Percentiles rank a stretch among this genome's conserved stretches.
These are phyloP conservation scores for Psococerastis gibbosa DNA, from an alignment of 2,888 invertebrate genomes.

Conservation along the genomic window DNA sequence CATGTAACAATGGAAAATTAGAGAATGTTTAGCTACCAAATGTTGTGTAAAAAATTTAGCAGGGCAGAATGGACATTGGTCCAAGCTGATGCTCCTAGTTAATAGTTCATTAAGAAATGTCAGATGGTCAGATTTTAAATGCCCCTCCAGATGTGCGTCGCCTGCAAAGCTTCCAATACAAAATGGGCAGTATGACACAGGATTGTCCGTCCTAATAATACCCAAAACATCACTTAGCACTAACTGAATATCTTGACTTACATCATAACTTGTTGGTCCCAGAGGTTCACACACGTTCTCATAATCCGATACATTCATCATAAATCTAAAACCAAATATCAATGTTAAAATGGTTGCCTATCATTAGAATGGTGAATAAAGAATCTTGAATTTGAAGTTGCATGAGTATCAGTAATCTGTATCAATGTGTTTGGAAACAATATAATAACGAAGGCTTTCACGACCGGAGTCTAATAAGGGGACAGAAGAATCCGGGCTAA, in stretches of 20 bases:
- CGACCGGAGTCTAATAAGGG: no score
- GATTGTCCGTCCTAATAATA: neutral
- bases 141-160: neutral
- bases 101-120: neutral
- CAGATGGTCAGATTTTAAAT: neutral
- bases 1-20: neutral
- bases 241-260: neutral
- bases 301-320: no score
- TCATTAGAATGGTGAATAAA: no score
- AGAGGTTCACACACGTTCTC: no score
- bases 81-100: neutral
- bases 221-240: neutral
- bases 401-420: no score
- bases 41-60: neutral
- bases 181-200: constrained; percentile 3
- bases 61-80: constrained; percentile 1
- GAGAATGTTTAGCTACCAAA: neutral
- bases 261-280: no score
- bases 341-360: no score
- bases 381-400: no score
- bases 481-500: no score
- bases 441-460: no score
- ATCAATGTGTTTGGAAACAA: no score
- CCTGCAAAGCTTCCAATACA: neutral
- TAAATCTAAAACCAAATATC: no score